These are phyloP conservation scores for Galaxias olidus DNA, from an alignment of 2,797 vertebrate species.

Conservation along the genomic window DNA sequence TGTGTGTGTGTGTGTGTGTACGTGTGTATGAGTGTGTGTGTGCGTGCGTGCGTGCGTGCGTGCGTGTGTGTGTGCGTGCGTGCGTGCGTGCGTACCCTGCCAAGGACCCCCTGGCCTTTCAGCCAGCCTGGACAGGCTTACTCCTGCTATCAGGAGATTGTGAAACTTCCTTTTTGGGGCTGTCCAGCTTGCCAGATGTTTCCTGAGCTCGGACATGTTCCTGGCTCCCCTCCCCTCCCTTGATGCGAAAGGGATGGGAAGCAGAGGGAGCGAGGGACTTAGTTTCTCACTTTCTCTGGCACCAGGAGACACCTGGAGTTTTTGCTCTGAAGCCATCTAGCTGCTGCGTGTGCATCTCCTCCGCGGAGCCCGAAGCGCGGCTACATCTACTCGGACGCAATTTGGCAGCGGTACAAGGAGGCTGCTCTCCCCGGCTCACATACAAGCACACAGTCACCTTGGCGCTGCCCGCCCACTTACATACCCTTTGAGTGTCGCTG, in stretches of 20 bases:
- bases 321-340: constrained; percentile 20
- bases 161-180: constrained; percentile 85
- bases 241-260: constrained; percentile 46
- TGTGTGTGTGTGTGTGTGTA: not conserved
- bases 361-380: constrained; percentile 8
- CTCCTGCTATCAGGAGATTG: constrained; percentile 81
- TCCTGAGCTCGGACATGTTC: constrained; percentile 82
- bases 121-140: constrained; percentile 71
- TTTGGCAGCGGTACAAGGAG: constrained; percentile 27
- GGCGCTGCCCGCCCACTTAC: constrained; percentile 13
- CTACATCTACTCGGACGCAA: constrained; percentile 15
- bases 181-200: constrained; percentile 91
- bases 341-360: not conserved
- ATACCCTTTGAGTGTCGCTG: constrained; percentile 23
- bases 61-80: too few species aligned
- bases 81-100: too few species aligned
- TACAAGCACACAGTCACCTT: not conserved
- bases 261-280: constrained; percentile 26
- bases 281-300: constrained; percentile 45
- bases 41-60: not conserved
- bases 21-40: not conserved
- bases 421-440: constrained; percentile 14
- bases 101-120: constrained; percentile 27
- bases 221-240: constrained; percentile 48
- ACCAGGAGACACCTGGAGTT: constrained; percentile 39